These are phyloP conservation scores for Phortica magna DNA, from an alignment of 2,888 invertebrate species.

Conservation along the genomic window DNA sequence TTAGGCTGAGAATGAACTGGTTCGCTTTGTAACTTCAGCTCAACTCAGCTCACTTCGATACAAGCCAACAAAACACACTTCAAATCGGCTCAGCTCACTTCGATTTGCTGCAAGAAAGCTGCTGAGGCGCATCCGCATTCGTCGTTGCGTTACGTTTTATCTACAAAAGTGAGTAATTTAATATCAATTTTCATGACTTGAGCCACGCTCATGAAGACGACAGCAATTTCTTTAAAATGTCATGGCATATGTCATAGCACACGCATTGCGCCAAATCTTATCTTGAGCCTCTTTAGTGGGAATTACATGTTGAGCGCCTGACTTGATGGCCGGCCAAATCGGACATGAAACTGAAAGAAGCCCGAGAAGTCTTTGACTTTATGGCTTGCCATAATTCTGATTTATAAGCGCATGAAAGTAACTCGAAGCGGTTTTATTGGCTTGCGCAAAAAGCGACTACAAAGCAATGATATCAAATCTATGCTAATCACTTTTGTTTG, in stretches of 20 bases:
- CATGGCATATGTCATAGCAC: background rate
- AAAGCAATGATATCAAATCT: background rate
- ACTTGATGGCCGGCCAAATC: constrained; percentile 24
- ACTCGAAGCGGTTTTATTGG: background rate
- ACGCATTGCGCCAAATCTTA: constrained; percentile 51
- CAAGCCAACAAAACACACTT: too few species aligned
- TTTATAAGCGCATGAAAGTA: constrained; percentile 4
- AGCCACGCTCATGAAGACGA: constrained; percentile 47
- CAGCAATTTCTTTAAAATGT: constrained; percentile 14
- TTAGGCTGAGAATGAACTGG: constrained; percentile 7
- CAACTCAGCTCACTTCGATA: background rate
- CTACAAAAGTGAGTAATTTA: constrained; percentile 71
- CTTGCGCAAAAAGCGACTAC: background rate
- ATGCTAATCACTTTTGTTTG: constrained; percentile 16
- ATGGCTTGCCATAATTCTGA: constrained; percentile 9
- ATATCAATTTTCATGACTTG: constrained; percentile 69
- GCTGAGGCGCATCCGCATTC: background rate
- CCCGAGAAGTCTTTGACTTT: background rate
- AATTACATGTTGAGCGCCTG: constrained; percentile 52
- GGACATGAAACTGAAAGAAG: background rate
- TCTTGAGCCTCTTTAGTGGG: constrained; percentile 62
- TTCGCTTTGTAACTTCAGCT: constrained; percentile 19
- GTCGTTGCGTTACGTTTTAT: constrained; percentile 57
- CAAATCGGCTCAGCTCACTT: constrained; percentile 15
- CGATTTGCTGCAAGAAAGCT: background rate